Conservation (phyloP, 2,113 vertebrate genomes). For the Oryzias melastigma region DNA sequence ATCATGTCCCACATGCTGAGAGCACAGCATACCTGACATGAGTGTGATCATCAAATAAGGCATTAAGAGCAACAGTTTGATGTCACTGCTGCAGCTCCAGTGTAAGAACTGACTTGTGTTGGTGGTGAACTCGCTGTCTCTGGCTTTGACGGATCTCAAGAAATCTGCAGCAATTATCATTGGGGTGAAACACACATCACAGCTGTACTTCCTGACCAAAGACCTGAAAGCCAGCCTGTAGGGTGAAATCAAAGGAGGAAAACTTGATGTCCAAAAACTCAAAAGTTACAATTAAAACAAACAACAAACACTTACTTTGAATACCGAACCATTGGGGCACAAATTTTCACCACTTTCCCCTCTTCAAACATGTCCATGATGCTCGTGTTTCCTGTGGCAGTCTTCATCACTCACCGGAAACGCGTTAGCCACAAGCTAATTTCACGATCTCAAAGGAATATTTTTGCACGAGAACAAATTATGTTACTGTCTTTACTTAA, state of each 20-base stretch:
- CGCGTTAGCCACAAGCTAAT: slow-evolving; percentile 34
- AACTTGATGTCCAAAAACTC: background rate
- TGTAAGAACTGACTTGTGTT: slow-evolving; percentile 78
- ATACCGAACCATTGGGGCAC: slow-evolving; percentile 97
- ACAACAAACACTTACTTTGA: slow-evolving; percentile 89
- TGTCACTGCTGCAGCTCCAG: background rate
- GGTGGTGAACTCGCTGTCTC: slow-evolving; percentile 98
- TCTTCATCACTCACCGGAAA: slow-evolving; percentile 48
- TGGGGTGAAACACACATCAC: slow-evolving; percentile 95
- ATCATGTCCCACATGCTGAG: background rate
- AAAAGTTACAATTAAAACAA: background rate
- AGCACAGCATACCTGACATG: background rate
- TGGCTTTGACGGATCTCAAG: slow-evolving; percentile 90
- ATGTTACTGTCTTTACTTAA: no score
- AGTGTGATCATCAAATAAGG: no score
- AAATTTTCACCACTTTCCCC: slow-evolving; percentile 86
- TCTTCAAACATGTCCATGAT: slow-evolving; percentile 87
- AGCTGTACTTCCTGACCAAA: slow-evolving; percentile 90
- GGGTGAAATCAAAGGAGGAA: background rate
- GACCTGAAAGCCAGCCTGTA: slow-evolving; percentile 90
- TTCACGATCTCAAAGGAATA: background rate
- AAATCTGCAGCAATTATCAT: slow-evolving; percentile 97
- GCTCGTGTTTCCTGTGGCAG: slow-evolving; percentile 33
- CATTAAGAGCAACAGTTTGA: no score
- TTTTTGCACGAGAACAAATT: background rate